Percentiles rank a stretch among this genome's conserved stretches.
Evolutionary conservation across 2,113 vertebrate species (phyloP).

Genomic region (Pluvianellus socialis): DNA sequence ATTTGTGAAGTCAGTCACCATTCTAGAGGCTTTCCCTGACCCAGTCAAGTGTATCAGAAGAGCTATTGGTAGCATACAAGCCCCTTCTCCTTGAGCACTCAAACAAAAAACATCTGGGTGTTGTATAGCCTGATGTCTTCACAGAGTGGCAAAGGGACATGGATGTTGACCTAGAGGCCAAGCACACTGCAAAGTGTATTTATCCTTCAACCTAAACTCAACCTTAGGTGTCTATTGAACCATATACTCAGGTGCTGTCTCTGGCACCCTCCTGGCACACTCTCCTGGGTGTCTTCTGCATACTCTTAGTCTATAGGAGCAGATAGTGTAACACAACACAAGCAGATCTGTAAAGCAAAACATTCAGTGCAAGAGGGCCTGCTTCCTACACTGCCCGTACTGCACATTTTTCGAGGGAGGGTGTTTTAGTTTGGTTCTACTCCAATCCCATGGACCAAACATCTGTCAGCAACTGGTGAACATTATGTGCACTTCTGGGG

Average conservation of each 20-base stretch:
- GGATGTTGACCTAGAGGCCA: neutral
- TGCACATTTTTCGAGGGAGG: fast-evolving
- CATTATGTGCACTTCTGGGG: neutral
- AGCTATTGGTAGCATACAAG: neutral
- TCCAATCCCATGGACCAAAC: neutral
- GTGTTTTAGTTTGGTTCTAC: neutral
- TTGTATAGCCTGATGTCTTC: neutral
- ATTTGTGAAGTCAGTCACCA: neutral
- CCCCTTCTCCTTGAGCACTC: neutral
- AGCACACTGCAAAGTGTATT: neutral
- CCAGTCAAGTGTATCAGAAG: neutral
- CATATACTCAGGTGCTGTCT: too few relatives aligned
- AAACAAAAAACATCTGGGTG: neutral
- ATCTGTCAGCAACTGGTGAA: neutral
- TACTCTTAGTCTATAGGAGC: neutral
- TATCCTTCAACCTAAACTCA: neutral
- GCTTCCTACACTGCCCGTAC: neutral
- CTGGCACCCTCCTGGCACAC: neutral
- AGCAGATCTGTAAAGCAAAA: neutral
- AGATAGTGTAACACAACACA: neutral
- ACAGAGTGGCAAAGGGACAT: neutral
- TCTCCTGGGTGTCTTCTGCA: neutral
- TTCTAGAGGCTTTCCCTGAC: neutral
- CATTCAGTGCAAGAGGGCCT: neutral
- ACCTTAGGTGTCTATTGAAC: neutral